Base-by-base conservation (phyloP, 2,113 vertebrate genomes). In the Rhinopomastus cyanomelas region DNA sequence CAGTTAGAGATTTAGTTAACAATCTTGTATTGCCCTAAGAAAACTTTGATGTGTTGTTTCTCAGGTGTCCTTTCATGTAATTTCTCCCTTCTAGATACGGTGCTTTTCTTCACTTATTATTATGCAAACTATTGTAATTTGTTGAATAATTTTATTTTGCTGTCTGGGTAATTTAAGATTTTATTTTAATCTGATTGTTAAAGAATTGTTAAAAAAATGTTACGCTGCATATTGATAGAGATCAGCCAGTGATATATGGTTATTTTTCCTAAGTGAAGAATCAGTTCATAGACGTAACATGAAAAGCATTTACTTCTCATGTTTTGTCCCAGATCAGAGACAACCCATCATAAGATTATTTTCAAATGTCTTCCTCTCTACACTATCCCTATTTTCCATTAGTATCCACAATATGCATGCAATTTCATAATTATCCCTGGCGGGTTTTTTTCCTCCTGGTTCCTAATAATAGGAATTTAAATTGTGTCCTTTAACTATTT, bases 401-500 rank as follows among this genome's bases (percentile, higher is more conserved):
- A 77, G 29, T 37, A 5, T 12, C 20, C 81, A 56, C 72, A 81
- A 67, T 81, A 78, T 72, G 75, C 0, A 61, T 79, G 57, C 52
- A 44, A 49, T 71, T 89, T 73, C 20, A 22, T 55, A 73, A 56
- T 5, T 72, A 76, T 52, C 4, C 5, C 8, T 23, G 6, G 0
- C 5, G 27, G 1, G 0, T 1, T 16, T 26, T 64, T 76, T 49
- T 26, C 4, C 16, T 46, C 13, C 1, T 12, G 15, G 0, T 59
- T 88, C 44, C 27, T 60, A 84, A 42, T 64, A 93, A 82, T 75
- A 81, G 6, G 4, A 55, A 27, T 86, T 88, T 85, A 32, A 88
- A 55, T 89, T 65, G 3, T 62, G 8, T 76, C n/a, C 17, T 87
- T 52, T 83, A 85, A 39, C 21, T 87, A 19, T 49, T 88, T 88